phyloP scores from a whole-genome alignment of 2,888 invertebrate genomes.

The Celastrina argiolus region DNA sequence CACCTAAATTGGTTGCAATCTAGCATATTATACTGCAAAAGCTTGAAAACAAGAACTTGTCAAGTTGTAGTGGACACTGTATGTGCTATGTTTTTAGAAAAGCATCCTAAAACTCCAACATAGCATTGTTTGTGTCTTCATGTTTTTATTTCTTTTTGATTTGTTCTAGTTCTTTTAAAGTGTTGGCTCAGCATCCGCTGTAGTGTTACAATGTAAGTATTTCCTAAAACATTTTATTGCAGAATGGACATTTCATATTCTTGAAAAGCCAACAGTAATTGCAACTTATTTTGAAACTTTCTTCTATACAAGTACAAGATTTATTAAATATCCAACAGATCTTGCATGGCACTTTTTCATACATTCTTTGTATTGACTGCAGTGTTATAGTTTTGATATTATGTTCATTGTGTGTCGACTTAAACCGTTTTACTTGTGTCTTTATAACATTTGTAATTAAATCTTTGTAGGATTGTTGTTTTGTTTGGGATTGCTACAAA shows the following conservation, averaged over 20 bases:
- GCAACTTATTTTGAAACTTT: conserved; percentile 32
- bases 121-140: no score
- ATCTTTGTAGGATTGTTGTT: background rate
- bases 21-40: no score
- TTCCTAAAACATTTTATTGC: background rate
- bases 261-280: conserved; percentile 49
- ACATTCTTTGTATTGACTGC: background rate
- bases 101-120: no score
- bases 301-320: conserved; percentile 24
- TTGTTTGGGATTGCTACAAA: conserved; percentile 6
- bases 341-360: conserved; percentile 29
- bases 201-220: no score
- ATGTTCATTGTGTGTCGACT: background rate
- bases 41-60: no score
- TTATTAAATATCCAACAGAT: conserved; percentile 42
- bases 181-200: no score
- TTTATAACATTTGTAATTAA: background rate
- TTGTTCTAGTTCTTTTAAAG: no score
- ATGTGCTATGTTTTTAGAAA: no score
- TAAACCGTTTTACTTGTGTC: background rate
- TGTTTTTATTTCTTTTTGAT: no score
- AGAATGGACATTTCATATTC: conserved; percentile 22
- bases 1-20: no score
- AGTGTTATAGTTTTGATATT: background rate
- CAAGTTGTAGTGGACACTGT: no score